Percentiles rank a stretch among this genome's conserved stretches.
phyloP scores from a whole-genome alignment of 64 coral and sea anemone genomes.

The Acropora yongei region DNA sequence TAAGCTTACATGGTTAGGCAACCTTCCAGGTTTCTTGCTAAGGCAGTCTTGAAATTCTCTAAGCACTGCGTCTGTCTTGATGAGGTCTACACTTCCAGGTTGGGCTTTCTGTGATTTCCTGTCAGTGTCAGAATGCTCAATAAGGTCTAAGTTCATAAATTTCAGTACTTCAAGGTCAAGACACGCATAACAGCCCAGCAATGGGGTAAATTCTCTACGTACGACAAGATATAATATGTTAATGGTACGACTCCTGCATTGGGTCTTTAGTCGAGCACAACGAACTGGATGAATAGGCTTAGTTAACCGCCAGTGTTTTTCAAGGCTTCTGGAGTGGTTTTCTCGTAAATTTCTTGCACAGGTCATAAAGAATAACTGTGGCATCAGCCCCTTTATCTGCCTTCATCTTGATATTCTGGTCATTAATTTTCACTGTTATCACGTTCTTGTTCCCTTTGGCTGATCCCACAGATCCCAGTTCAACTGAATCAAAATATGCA shows the following conservation, averaged over 20 bases:
- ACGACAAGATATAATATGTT: slow-evolving; percentile 70
- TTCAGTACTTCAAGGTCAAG: slow-evolving; percentile 45
- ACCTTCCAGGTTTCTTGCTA: slow-evolving; percentile 51
- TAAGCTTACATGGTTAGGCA: slow-evolving; percentile 51
- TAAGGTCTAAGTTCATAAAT: slow-evolving; percentile 38
- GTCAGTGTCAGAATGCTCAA: too few relatives aligned
- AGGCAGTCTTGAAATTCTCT: slow-evolving; percentile 63
- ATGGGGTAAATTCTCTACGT: slow-evolving; percentile 47
- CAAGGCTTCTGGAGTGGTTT: slow-evolving; percentile 30
- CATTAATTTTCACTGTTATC: slow-evolving; percentile 29
- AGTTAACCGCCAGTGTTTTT: slow-evolving; percentile 20
- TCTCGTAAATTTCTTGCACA: slow-evolving; percentile 24
- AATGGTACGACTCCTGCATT: background rate
- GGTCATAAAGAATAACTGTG: background rate
- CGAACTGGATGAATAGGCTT: slow-evolving; percentile 36
- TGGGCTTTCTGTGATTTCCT: too few relatives aligned
- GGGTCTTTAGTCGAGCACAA: slow-evolving; percentile 20
- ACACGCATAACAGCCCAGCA: slow-evolving; percentile 69
- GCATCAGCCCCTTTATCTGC: slow-evolving; percentile 43
- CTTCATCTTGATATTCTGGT: slow-evolving; percentile 31
- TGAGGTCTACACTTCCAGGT: background rate
- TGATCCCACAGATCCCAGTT: slow-evolving; percentile 4
- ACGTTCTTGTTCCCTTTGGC: slow-evolving; percentile 21
- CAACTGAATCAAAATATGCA: slow-evolving; percentile 71
- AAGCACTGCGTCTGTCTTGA: background rate